These are phyloP conservation scores for Thaumatotibia leucotreta DNA, from an alignment of 1,140 invertebrate genomes.

Conservation along the genomic window DNA sequence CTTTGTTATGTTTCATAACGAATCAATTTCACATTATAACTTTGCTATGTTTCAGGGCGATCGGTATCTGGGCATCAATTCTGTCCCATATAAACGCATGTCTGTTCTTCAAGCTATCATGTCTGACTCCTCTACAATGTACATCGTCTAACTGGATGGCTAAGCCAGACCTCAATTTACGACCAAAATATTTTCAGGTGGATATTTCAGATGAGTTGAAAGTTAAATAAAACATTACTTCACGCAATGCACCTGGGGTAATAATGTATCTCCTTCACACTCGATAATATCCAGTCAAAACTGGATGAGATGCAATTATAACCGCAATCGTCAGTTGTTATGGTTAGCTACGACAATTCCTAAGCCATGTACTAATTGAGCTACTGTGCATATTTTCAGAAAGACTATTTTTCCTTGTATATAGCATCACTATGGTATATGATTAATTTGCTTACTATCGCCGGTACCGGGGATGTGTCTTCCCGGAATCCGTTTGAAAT, in stretches of 20 bases:
- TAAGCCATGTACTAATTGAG: not conserved
- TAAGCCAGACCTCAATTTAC: slow-evolving; percentile 53
- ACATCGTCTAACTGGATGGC: slow-evolving; percentile 64
- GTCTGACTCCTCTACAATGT: slow-evolving; percentile 59
- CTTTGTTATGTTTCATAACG: no score
- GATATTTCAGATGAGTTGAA: no score
- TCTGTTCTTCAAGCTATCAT: slow-evolving; percentile 66
- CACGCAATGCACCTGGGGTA: no score
- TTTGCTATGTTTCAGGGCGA: slow-evolving; percentile 50
- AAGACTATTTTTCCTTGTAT: slow-evolving; percentile 56
- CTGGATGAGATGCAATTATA: no score
- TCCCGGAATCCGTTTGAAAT: slow-evolving; percentile 66
- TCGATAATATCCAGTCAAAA: no score
- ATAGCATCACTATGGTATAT: slow-evolving; percentile 66
- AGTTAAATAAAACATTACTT: no score
- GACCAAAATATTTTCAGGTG: slow-evolving; percentile 54
- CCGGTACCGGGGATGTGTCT: slow-evolving; percentile 62
- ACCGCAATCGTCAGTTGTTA: no score
- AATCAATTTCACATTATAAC: no score
- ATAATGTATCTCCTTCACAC: no score
- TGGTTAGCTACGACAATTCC: no score
- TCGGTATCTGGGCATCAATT: slow-evolving; percentile 62
- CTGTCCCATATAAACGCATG: slow-evolving; percentile 65
- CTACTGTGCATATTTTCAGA: slow-evolving; percentile 31
- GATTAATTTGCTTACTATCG: slow-evolving; percentile 64